Evolutionary conservation across 2,113 vertebrate species (phyloP).

Genomic region (Daubentonia madagascariensis): DNA sequence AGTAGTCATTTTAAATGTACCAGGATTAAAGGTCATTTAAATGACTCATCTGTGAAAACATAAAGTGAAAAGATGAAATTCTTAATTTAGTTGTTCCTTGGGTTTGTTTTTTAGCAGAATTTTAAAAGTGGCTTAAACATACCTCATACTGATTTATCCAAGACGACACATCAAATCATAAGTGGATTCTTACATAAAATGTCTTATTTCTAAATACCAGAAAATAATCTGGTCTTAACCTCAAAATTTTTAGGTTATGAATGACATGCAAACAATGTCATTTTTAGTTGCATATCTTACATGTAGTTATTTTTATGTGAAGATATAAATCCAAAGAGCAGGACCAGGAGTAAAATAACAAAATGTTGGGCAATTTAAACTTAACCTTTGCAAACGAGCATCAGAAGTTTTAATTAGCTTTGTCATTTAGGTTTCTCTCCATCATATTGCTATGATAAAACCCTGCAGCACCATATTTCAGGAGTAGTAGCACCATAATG

Average conservation of each 20-base stretch:
- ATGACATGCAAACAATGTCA: neutral
- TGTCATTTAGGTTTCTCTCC: neutral
- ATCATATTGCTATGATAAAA: neutral
- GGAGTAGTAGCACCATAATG: neutral
- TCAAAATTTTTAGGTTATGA: neutral
- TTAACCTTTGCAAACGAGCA: neutral
- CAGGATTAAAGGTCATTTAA: conserved; percentile 58
- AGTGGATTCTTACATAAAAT: conserved; percentile 22
- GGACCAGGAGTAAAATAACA: neutral
- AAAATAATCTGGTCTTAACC: conserved; percentile 26
- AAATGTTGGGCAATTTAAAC: neutral
- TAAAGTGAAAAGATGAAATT: conserved; percentile 45
- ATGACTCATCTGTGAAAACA: conserved; percentile 57
- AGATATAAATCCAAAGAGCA: neutral
- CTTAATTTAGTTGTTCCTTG: conserved; percentile 59
- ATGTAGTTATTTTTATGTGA: conserved; percentile 8
- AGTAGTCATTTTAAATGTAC: conserved; percentile 34
- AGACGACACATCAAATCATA: conserved; percentile 41
- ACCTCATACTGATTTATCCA: neutral
- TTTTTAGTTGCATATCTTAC: neutral
- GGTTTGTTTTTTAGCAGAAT: conserved; percentile 23
- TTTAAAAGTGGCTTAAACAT: neutral
- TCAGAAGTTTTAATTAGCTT: neutral
- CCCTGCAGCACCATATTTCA: neutral
- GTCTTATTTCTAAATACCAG: conserved; percentile 32